phyloP scores from a whole-genome alignment of 2,888 invertebrate genomes.

The Poecilobothrus nobilitatus region DNA sequence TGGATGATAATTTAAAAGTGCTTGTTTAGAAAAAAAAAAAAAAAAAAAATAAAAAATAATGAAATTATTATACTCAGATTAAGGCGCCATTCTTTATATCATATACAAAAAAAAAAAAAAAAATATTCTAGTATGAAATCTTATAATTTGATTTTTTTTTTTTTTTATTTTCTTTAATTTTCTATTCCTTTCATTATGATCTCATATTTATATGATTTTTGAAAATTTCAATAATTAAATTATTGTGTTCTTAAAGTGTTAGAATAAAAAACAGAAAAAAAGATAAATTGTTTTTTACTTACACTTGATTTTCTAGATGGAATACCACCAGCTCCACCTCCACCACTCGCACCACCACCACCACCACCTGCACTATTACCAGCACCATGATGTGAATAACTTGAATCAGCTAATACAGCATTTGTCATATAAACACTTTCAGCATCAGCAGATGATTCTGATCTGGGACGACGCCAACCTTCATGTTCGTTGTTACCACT shows the following conservation, averaged over 20 bases:
- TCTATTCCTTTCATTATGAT: too few relatives aligned
- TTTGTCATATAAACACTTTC: slow-evolving; percentile 58
- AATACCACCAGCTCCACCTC: slow-evolving; percentile 28
- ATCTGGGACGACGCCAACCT: slow-evolving; percentile 62
- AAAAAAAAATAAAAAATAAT: not conserved
- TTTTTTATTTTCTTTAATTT: too few relatives aligned
- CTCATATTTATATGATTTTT: too few relatives aligned
- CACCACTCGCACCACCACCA: not conserved
- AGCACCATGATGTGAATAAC: slow-evolving; percentile 32
- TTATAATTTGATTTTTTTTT: too few relatives aligned
- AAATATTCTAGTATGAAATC: too few relatives aligned
- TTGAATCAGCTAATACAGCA: slow-evolving; percentile 37
- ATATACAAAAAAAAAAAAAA: too few relatives aligned
- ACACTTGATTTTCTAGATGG: slow-evolving; percentile 44
- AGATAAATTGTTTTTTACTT: slow-evolving; percentile 25
- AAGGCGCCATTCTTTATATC: too few relatives aligned
- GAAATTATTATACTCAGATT: too few relatives aligned
- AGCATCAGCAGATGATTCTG: slow-evolving; percentile 72
- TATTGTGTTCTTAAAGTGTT: not conserved
- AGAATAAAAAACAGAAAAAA: not conserved
- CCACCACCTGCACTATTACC: not conserved
- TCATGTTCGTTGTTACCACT: slow-evolving; percentile 52
- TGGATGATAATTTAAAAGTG: not conserved
- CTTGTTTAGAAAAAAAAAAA: not conserved
- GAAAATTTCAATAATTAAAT: not conserved